phyloP scores from a whole-genome alignment of 2,113 vertebrate genomes.

The Melozone crissalis region DNA sequence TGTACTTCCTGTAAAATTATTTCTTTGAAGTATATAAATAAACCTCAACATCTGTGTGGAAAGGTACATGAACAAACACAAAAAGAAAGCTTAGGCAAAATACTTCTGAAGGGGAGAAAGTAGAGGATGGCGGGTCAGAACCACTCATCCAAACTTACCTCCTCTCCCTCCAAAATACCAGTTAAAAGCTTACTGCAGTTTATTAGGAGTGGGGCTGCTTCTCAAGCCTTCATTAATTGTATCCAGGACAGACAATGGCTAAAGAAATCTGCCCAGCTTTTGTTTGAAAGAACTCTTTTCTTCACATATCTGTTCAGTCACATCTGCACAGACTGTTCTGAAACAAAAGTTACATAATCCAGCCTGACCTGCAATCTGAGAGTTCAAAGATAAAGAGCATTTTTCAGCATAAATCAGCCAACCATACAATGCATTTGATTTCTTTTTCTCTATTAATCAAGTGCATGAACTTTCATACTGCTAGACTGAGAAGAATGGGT shows the following conservation, averaged over 20 bases:
- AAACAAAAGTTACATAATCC: conserved; percentile 23
- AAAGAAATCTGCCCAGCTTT: background rate
- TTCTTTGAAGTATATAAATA: background rate
- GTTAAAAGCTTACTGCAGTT: background rate
- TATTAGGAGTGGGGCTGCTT: background rate
- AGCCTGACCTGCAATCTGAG: background rate
- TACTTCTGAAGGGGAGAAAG: background rate
- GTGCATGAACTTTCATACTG: background rate
- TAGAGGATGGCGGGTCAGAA: background rate
- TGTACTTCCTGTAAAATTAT: background rate
- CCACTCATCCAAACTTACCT: background rate
- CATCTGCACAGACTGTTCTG: conserved; percentile 1
- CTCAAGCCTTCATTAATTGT: background rate
- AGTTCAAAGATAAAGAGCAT: background rate
- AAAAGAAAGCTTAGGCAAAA: background rate
- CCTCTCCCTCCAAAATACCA: background rate
- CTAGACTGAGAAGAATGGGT: background rate
- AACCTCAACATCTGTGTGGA: background rate
- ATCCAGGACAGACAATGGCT: background rate
- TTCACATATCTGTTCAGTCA: background rate
- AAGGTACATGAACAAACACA: background rate
- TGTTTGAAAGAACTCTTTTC: background rate
- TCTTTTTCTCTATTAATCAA: background rate
- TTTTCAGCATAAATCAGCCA: conserved; percentile 17
- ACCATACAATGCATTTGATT: background rate